These are phyloP conservation scores for Cyclura pinguis DNA, from an alignment of 2,797 vertebrate genomes.

Conservation along the genomic window DNA sequence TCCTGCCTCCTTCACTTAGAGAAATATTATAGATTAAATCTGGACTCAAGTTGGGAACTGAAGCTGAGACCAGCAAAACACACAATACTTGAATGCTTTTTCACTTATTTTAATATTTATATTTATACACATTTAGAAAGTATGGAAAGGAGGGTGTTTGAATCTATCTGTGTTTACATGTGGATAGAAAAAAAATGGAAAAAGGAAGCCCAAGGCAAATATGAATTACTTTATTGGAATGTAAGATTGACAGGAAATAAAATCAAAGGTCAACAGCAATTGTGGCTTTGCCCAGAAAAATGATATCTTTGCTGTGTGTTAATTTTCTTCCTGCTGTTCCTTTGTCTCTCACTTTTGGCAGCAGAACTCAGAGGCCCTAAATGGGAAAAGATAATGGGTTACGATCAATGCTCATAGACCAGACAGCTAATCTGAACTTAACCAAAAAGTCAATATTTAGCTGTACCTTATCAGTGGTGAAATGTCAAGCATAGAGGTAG, in stretches of 20 bases:
- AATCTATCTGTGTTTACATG: slow-evolving; percentile 40
- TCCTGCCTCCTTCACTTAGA: slow-evolving; percentile 1
- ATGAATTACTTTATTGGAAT: slow-evolving; percentile 30
- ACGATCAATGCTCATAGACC: slow-evolving; percentile 62
- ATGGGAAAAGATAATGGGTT: slow-evolving; percentile 73
- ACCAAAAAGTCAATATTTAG: slow-evolving; percentile 81
- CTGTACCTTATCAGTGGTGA: slow-evolving; percentile 76
- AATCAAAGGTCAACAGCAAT: slow-evolving; percentile 47
- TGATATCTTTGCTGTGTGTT: slow-evolving; percentile 27
- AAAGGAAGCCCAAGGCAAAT: slow-evolving; percentile 44
- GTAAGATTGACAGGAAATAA: slow-evolving; percentile 51
- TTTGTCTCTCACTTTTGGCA: slow-evolving; percentile 38
- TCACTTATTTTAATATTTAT: slow-evolving; percentile 26
- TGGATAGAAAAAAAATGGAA: slow-evolving; percentile 28
- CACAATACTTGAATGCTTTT: neutral
- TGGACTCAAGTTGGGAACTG: slow-evolving; percentile 10
- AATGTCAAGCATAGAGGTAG: slow-evolving; percentile 79
- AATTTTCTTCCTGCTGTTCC: slow-evolving; percentile 31
- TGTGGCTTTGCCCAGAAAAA: slow-evolving; percentile 54
- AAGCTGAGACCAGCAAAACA: neutral
- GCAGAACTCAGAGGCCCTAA: slow-evolving; percentile 48
- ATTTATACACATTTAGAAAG: slow-evolving; percentile 28
- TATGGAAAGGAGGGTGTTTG: slow-evolving; percentile 10
- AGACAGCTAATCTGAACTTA: slow-evolving; percentile 76
- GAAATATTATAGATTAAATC: neutral